A percentile compares a stretch with the other conserved stretches of the same genome.
Evolutionary conservation across 2,797 vertebrate species (phyloP).

Genomic region (Hylomyscus alleni): DNA sequence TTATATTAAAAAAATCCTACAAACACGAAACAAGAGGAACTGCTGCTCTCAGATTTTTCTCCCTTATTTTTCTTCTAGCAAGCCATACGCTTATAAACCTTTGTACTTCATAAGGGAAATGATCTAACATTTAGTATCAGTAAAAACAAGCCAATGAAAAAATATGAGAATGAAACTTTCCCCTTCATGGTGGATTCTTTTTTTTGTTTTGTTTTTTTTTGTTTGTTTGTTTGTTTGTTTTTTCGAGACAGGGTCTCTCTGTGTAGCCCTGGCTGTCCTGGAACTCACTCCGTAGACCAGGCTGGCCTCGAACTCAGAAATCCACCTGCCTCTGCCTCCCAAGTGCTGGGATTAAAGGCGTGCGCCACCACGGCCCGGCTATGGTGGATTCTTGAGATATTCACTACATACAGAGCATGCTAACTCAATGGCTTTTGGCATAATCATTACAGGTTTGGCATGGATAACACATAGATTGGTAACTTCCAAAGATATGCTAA

Average conservation of each 20-base stretch:
- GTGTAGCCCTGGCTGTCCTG: too few species aligned
- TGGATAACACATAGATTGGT: not conserved
- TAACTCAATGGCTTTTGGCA: not conserved
- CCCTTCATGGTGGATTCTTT: not conserved
- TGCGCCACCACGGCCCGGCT: too few species aligned
- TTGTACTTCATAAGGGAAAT: not conserved
- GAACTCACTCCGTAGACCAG: too few species aligned
- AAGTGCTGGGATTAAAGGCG: too few species aligned
- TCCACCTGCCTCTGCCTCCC: too few species aligned
- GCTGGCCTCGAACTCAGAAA: too few species aligned
- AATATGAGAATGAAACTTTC: not conserved
- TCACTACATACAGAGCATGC: not conserved
- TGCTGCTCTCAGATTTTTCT: not conserved
- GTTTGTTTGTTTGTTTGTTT: too few species aligned
- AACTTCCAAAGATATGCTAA: not conserved
- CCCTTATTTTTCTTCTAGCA: not conserved
- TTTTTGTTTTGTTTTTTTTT: too few species aligned
- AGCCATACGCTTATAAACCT: not conserved
- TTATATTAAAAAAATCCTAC: not conserved
- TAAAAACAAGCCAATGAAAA: not conserved
- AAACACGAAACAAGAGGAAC: not conserved
- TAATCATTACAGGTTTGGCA: not conserved
- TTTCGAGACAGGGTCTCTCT: too few species aligned
- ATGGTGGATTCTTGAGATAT: not conserved
- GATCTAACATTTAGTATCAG: not conserved